Evolutionary conservation across 1,140 invertebrate species (phyloP).

Genomic region (Procambarus virginalis): DNA sequence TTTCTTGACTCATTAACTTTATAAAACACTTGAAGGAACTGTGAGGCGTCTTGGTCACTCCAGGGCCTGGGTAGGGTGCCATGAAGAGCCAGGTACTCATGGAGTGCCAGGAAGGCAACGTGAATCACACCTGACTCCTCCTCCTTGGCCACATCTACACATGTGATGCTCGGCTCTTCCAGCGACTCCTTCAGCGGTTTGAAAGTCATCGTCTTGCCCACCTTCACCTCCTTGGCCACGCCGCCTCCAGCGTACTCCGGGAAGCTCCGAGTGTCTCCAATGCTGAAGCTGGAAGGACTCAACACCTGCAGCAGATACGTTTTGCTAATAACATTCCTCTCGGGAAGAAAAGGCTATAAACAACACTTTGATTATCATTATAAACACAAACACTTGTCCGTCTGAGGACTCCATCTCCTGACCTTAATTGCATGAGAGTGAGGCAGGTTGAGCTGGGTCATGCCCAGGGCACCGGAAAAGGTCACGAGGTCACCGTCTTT

Average conservation of each 20-base stretch:
- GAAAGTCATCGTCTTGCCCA: slow-evolving; percentile 90
- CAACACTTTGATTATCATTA: too few species aligned
- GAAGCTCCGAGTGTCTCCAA: slow-evolving; percentile 89
- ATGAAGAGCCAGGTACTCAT: slow-evolving; percentile 80
- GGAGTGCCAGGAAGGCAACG: slow-evolving; percentile 88
- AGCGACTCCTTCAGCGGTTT: slow-evolving; percentile 85
- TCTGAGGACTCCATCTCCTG: neutral
- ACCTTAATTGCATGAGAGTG: slow-evolving; percentile 90
- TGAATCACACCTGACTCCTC: slow-evolving; percentile 91
- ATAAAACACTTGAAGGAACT: slow-evolving; percentile 84
- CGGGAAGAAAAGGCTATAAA: neutral
- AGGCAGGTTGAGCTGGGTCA: slow-evolving; percentile 93
- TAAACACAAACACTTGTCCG: too few species aligned
- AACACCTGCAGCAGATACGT: slow-evolving; percentile 76
- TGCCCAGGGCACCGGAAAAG: slow-evolving; percentile 90
- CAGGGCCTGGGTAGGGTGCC: slow-evolving; percentile 84
- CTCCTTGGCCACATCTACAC: slow-evolving; percentile 96
- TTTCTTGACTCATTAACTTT: slow-evolving; percentile 76
- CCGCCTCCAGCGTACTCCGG: slow-evolving; percentile 82
- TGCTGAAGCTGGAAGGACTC: slow-evolving; percentile 97
- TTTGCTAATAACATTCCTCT: too few species aligned
- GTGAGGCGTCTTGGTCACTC: slow-evolving; percentile 84
- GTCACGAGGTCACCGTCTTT: slow-evolving; percentile 96
- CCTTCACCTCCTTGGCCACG: slow-evolving; percentile 95
- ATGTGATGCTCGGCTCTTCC: slow-evolving; percentile 86